phyloP scores from a whole-genome alignment of 2,797 vertebrate genomes.

The Margarornis squamiger region DNA sequence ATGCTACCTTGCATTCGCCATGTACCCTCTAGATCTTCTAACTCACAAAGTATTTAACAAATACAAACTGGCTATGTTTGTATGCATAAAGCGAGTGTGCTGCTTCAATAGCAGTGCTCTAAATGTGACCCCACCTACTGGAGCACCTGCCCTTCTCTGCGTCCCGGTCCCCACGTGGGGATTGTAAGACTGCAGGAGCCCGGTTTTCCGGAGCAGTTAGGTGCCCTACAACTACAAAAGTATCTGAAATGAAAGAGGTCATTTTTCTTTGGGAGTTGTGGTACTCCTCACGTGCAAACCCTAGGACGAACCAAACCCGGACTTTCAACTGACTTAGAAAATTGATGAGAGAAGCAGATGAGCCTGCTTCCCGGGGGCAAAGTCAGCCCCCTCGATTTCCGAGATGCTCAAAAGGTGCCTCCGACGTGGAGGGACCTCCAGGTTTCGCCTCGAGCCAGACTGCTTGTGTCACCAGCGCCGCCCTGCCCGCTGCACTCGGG shows the following conservation, averaged over 20 bases:
- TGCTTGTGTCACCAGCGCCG: neutral
- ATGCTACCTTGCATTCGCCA: neutral
- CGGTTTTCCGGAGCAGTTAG: neutral
- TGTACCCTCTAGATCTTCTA: neutral
- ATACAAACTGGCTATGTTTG: neutral
- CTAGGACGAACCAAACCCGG: neutral
- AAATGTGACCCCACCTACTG: neutral
- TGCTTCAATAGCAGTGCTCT: neutral
- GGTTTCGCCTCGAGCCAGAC: neutral
- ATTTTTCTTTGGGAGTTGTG: neutral
- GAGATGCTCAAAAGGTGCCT: neutral
- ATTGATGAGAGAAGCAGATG: neutral
- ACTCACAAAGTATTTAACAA: neutral
- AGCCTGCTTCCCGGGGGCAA: neutral
- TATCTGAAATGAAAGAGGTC: neutral
- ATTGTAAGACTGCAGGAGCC: neutral
- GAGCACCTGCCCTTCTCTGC: neutral
- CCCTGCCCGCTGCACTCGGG: neutral
- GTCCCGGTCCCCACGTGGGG: neutral
- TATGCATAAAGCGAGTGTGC: rapidly evolving
- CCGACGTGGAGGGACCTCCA: too few relatives aligned
- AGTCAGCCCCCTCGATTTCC: neutral
- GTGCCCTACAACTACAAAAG: neutral
- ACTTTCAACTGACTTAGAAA: neutral
- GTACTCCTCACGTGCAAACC: neutral